Evolutionary conservation across 1,140 invertebrate genomes (phyloP), one percentile per base, ranked within the genome.

Genomic region (Zaprionus lachaisei): DNA sequence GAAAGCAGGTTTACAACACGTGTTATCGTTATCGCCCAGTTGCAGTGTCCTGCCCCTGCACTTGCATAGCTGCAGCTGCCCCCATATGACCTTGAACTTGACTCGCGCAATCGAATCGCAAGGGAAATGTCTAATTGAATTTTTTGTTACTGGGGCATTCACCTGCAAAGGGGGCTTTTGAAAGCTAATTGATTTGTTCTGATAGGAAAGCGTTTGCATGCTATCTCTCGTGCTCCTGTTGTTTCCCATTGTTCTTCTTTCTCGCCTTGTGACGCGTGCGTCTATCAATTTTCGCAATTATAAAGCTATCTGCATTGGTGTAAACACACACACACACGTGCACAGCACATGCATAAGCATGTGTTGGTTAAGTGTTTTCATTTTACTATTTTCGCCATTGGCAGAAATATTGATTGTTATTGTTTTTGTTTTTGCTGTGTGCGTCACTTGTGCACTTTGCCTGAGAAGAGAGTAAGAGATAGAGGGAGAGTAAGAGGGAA

Each of bases 101-200:
- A n/a, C 61, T 12, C 62, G 6, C n/a, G 37, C 44, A n/a, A 67
- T 75, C 22, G n/a, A 41, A 60, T 58, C 9, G 63, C 44, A 72
- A 41, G 37, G 37, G 24, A 75, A 81, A 67, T 62, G 56, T 56
- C 28, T 71, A 69, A 73, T 76, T 79, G 57, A 17, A 28, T 47
- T 47, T 58, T 71, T 55, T 65, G 57, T 62, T 37, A 15, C 38
- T 15, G 41, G 77, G 84, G 47, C 78, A 85, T 84, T 84, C 75
- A 81, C 83, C 79, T 61, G 51, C 38, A 22, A 15, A 7, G 37
- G 11, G 37, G 11, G 54, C 57, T 64, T 73, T 69, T 12, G 24
- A 71, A 67, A 58, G 79, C 72, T 79, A 81, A 86, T 85, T 85
- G 83, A 86, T 86, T 86, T 79, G 17, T 73, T 67, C 69, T 80